Evolutionary conservation across 2,888 invertebrate genomes (phyloP).

Genomic region (Dascillus cervinus): DNA sequence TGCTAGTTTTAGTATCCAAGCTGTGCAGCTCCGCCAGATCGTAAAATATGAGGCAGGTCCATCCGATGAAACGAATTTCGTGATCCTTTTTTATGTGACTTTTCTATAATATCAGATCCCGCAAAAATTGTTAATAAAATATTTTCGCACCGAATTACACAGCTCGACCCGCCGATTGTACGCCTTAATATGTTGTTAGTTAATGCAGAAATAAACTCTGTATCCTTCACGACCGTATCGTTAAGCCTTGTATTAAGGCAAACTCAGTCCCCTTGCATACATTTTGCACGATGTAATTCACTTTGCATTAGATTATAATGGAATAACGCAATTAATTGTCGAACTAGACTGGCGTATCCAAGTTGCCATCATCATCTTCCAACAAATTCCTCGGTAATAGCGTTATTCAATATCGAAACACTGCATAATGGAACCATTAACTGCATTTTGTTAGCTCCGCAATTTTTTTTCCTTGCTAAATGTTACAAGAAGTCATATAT

Average conservation of each 20-base stretch:
- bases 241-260: conserved; percentile 10
- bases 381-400: conserved; percentile 2
- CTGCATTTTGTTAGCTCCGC: too few species aligned
- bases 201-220: too few species aligned
- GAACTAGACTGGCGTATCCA: conserved; percentile 6
- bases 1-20: conserved; percentile 15
- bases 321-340: conserved; percentile 19
- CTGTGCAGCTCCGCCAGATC: conserved; percentile 14
- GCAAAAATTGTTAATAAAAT: too few species aligned
- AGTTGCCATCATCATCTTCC: conserved; percentile 7
- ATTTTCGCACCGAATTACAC: too few species aligned
- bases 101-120: too few species aligned
- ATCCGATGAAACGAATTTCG: conserved; percentile 13
- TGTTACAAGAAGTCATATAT: too few species aligned
- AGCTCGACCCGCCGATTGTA: too few species aligned
- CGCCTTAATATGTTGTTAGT: too few species aligned
- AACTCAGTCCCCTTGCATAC: conserved; percentile 10
- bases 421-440: too few species aligned
- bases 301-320: conserved; percentile 16
- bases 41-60: conserved; percentile 14
- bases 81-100: conserved; percentile 15
- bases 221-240: conserved; percentile 7
- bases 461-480: too few species aligned
- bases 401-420: conserved; percentile 10
- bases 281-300: conserved; percentile 13